phyloP scores from a whole-genome alignment of 2,797 vertebrate species.

The Melopsittacus undulatus region DNA sequence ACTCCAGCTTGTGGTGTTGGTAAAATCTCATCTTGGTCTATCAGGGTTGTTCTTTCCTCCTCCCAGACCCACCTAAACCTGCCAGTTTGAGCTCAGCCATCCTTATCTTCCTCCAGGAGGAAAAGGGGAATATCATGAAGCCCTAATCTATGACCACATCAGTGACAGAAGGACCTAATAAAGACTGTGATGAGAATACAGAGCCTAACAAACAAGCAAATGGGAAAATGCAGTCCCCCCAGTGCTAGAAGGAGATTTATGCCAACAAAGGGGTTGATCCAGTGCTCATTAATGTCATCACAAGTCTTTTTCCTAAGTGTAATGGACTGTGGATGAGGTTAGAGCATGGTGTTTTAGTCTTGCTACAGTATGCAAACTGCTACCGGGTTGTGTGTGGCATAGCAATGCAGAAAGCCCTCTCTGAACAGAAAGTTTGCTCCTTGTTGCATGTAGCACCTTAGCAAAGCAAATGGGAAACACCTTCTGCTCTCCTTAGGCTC shows the following conservation, averaged over 20 bases:
- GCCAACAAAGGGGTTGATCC: constrained; percentile 13
- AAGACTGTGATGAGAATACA: neutral
- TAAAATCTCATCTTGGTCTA: neutral
- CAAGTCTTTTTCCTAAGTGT: constrained; percentile 14
- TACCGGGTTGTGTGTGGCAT: neutral
- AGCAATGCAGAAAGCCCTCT: neutral
- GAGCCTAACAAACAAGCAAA: constrained; percentile 27
- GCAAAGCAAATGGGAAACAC: neutral
- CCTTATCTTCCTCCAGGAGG: neutral
- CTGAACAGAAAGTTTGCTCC: neutral
- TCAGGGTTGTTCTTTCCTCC: neutral
- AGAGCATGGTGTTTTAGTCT: neutral
- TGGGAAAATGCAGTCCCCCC: neutral
- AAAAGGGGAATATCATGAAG: neutral
- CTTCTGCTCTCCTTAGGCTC: neutral
- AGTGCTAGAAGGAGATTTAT: neutral
- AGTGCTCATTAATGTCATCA: constrained; percentile 10
- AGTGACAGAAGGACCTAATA: constrained; percentile 7
- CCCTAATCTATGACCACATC: neutral
- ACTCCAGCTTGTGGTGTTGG: neutral
- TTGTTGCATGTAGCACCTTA: neutral
- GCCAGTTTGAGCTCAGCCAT: neutral
- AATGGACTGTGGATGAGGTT: constrained; percentile 5
- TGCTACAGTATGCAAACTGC: neutral
- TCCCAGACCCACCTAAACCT: neutral